Evolutionary conservation across 2,113 vertebrate species (phyloP).

Genomic region (Amazona vittata): DNA sequence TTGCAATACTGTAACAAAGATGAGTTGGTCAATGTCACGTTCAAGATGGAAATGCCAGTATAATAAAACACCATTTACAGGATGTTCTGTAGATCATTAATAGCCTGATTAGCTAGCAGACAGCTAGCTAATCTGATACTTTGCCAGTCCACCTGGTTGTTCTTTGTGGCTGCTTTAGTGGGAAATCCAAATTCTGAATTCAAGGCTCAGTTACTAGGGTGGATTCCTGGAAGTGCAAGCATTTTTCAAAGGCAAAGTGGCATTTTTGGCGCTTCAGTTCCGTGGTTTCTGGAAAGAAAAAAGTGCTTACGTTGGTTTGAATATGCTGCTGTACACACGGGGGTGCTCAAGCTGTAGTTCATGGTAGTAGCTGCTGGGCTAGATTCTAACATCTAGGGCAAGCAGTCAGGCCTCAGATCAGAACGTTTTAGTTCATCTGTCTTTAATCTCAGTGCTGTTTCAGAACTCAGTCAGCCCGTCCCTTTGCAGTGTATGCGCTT

Average conservation of each 20-base stretch:
- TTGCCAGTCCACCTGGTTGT: neutral
- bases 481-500: neutral
- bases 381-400: neutral
- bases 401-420: neutral
- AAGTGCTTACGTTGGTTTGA: rapidly evolving
- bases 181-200: neutral
- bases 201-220: neutral
- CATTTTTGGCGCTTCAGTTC: neutral
- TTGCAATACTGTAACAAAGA: neutral
- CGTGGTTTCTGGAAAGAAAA: neutral
- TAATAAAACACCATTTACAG: neutral
- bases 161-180: neutral
- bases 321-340: neutral
- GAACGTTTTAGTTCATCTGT: neutral
- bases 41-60: neutral
- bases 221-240: neutral
- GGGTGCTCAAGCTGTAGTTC: neutral
- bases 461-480: neutral
- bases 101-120: no score
- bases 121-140: neutral
- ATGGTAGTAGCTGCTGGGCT: neutral
- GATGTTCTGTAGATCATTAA: no score
- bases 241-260: neutral
- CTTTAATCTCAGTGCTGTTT: neutral
- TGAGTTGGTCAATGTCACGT: neutral